Base-by-base conservation (phyloP, 2,888 invertebrate genomes). In the Thymelicus acteon region DNA sequence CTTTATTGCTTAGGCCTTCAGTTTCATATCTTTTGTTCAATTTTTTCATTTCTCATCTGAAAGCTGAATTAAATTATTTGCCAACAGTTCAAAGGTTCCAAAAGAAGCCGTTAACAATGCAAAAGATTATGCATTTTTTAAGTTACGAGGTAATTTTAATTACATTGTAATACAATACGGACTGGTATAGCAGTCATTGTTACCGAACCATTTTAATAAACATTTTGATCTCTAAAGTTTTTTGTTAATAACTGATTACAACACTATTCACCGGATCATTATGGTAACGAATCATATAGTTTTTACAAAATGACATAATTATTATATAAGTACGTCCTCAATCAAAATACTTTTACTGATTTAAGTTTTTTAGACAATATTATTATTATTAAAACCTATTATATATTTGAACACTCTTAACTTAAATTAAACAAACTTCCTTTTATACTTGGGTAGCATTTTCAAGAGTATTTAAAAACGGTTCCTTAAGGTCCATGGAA, bases 401-500 rank as follows among this genome's bases (percentile, higher is more conserved):
- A n/a, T n/a, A n/a, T n/a, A n/a, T n/a, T 52, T 52, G 6, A 47
- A 47, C 52, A 52, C 8, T 19, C 44, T 44, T 44, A 44, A 44
- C 63, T 72, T 52, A 52, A 7, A 49, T 1, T 49, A 15, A 15
- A 6, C 49, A 49, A 52, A 52, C 12, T 15, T 19, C 2, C 7
- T 8, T 67, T 94, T 95, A 97, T 91, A 97, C 97, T 94, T 97
- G 97, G 75, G 97, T 97, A 66, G 97, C 97, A 79, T 97, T 97
- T 81, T 97, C 97, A 73, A 96, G 96, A 83, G 97, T 96, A 87
- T 97, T 97, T 85, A 97, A 96, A 80, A 97, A 94, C 71, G 97
- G 97, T 80, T 97, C 97, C 80, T 95, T 95, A 78, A 93, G 83
- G 76, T 93, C 95, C 72, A 95, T 94, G 31, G 95, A 94, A 71